Percentiles rank a stretch among this genome's conserved stretches.
These are phyloP conservation scores for Amphipyra berbera DNA, from an alignment of 2,888 invertebrate species.

Conservation along the genomic window DNA sequence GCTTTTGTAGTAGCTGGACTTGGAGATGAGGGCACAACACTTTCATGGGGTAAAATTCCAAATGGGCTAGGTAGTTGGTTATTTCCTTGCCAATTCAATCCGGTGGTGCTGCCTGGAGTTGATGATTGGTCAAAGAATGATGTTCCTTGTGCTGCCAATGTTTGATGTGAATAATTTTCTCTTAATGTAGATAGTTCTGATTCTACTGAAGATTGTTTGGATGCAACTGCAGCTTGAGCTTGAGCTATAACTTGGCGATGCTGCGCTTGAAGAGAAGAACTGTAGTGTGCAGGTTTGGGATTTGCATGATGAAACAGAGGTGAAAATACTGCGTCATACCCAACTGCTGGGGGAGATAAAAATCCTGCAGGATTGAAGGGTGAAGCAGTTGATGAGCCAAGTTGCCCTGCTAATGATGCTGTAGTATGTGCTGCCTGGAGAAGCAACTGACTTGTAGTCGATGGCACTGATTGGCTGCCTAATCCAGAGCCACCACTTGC, in stretches of 20 bases:
- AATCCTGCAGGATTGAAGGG: conserved; percentile 93
- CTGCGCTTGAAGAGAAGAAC: conserved; percentile 91
- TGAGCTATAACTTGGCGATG: conserved; percentile 92
- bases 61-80: conserved; percentile 93
- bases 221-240: conserved; percentile 89
- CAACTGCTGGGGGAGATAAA: conserved; percentile 93
- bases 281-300: conserved; percentile 93
- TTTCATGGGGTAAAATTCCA: conserved; percentile 94
- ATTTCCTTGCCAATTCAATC: conserved; percentile 93
- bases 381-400: conserved; percentile 91
- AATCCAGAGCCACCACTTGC: conserved; percentile 90
- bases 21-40: conserved; percentile 92
- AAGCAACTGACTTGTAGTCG: conserved; percentile 92
- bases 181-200: conserved; percentile 89
- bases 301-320: conserved; percentile 95
- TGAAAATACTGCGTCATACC: conserved; percentile 95
- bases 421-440: conserved; percentile 91
- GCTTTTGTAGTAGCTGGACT: conserved; percentile 91
- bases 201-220: conserved; percentile 89
- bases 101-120: conserved; percentile 84
- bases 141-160: conserved; percentile 89
- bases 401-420: conserved; percentile 90
- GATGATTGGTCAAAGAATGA: conserved; percentile 92
- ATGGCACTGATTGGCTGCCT: conserved; percentile 89
- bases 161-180: conserved; percentile 91